A percentile compares a stretch with the other conserved stretches of the same genome.
Conservation (phyloP, 2,888 invertebrate genomes). For the Aleiodes leptofemur region DNA sequence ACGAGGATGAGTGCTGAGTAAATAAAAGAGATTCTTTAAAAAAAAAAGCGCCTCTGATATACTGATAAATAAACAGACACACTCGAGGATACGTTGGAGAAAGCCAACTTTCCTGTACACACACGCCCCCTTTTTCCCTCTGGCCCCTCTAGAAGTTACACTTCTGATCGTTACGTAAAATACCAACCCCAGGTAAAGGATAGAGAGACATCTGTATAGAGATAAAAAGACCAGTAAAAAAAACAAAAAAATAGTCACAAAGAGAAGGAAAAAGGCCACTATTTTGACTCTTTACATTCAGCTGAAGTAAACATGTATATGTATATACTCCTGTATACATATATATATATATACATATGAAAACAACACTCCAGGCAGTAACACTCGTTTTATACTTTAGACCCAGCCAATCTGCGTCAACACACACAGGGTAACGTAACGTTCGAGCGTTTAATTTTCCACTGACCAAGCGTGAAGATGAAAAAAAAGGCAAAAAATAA, state of each 20-base stretch:
- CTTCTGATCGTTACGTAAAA: conserved; percentile 26
- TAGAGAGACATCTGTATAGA: conserved; percentile 9
- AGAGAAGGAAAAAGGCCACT: background rate
- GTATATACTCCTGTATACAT: background rate
- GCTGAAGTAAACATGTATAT: background rate
- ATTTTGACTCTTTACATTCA: conserved; percentile 20
- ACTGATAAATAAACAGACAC: background rate
- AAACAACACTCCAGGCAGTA: conserved; percentile 21
- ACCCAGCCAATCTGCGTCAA: conserved; percentile 16
- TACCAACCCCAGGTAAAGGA: conserved; percentile 9
- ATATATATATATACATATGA: background rate
- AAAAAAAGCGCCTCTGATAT: background rate
- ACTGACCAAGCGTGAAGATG: conserved; percentile 30
- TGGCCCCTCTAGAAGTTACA: background rate
- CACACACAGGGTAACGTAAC: conserved; percentile 1
- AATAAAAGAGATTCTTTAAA: background rate
- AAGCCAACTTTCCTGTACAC: conserved; percentile 13
- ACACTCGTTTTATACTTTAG: background rate
- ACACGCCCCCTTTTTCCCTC: background rate
- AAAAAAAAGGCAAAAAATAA: background rate
- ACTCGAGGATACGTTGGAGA: background rate
- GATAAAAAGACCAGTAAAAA: background rate
- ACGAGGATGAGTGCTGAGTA: too few relatives aligned
- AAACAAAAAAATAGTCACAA: background rate
- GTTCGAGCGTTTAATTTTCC: conserved; percentile 25